Conservation (phyloP, 30 jellyfish, hydroid and myxozoan species). For the Nemopilema nomurai region DNA sequence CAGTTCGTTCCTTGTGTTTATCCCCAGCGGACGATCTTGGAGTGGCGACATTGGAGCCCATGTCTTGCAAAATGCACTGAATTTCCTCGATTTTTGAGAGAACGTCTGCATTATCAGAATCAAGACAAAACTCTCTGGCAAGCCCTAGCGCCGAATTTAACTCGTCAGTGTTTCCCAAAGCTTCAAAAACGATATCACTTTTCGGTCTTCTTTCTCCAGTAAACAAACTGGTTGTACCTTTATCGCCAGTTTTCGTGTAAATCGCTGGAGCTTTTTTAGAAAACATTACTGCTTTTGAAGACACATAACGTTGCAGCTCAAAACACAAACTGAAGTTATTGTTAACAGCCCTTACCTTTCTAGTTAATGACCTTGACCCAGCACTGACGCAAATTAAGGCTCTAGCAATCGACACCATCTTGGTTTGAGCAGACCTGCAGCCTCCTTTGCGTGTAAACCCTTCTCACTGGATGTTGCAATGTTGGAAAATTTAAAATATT, state of each 20-base stretch:
- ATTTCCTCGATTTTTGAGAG: conserved; percentile 49
- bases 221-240: conserved; percentile 87
- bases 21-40: conserved; percentile 62
- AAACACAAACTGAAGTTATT: neutral
- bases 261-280: conserved; percentile 44
- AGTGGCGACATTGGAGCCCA: conserved; percentile 86
- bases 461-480: neutral
- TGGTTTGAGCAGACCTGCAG: neutral
- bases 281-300: neutral
- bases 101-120: conserved; percentile 28
- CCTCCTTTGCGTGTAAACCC: neutral
- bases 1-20: conserved; percentile 38
- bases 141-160: conserved; percentile 83
- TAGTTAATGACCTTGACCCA: neutral
- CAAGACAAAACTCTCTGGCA: conserved; percentile 78
- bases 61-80: conserved; percentile 87
- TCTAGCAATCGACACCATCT: conserved; percentile 14
- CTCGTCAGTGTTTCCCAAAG: conserved; percentile 91
- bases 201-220: conserved; percentile 91
- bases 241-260: conserved; percentile 87
- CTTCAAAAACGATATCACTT: conserved; percentile 80
- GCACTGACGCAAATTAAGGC: neutral
- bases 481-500: too few species aligned
- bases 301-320: neutral
- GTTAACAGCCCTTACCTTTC: neutral